phyloP scores from a whole-genome alignment of 1,140 invertebrate genomes.

The Lasaia peninsularis region DNA sequence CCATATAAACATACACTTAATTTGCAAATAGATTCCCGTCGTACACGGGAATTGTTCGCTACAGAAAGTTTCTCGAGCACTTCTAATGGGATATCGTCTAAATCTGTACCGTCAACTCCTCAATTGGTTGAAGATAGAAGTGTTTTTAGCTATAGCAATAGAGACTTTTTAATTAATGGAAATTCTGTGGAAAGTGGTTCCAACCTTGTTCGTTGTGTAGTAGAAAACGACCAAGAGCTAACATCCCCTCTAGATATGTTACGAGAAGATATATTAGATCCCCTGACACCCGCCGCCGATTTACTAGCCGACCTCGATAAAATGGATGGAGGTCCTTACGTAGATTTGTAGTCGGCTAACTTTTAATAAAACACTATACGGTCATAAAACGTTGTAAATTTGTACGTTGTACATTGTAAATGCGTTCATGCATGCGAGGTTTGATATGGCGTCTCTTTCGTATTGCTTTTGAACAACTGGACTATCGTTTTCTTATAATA shows the following conservation, averaged over 20 bases:
- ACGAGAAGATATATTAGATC: constrained; percentile 58
- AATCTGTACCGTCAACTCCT: constrained; percentile 82
- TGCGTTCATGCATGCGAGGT: too few species aligned
- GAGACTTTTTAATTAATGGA: constrained; percentile 80
- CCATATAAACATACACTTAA: constrained; percentile 71
- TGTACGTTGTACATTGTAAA: too few species aligned
- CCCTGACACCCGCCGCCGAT: constrained; percentile 48
- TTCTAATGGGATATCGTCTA: constrained; percentile 73
- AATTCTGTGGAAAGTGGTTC: constrained; percentile 71
- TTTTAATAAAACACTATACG: constrained; percentile 19
- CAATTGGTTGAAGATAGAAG: constrained; percentile 67
- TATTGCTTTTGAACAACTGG: too few species aligned
- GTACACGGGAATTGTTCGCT: constrained; percentile 48
- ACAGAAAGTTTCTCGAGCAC: constrained; percentile 44
- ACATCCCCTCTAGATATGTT: constrained; percentile 59
- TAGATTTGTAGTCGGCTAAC: constrained; percentile 59
- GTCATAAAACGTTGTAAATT: too few species aligned
- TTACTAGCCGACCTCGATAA: constrained; percentile 66
- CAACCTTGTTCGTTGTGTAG: constrained; percentile 40
- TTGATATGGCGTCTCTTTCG: too few species aligned
- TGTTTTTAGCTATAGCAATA: constrained; percentile 80
- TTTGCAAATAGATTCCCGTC: constrained; percentile 58
- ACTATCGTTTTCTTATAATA: too few species aligned
- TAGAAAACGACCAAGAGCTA: constrained; percentile 49
- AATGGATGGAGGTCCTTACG: constrained; percentile 58